phyloP scores from a whole-genome alignment of 2,797 vertebrate genomes.

The Tragelaphus oryx region DNA sequence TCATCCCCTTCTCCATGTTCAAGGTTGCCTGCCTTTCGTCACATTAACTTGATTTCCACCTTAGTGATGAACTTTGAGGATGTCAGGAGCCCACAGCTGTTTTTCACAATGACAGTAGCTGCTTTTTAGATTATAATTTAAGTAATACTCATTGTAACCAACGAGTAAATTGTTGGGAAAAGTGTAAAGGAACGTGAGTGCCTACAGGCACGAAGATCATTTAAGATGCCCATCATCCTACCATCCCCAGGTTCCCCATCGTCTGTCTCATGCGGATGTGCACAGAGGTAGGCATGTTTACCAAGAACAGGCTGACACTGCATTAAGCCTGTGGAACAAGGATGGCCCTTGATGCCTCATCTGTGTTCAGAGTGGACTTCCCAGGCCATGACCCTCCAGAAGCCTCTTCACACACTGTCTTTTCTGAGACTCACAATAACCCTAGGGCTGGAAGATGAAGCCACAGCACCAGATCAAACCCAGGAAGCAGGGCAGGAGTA shows the following conservation, averaged over 20 bases:
- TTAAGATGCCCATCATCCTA: not conserved
- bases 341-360: not conserved
- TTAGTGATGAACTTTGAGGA: not conserved
- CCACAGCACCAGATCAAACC: accelerated
- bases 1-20: not conserved
- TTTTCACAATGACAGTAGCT: not conserved
- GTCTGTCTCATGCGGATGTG: accelerated
- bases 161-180: accelerated
- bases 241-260: not conserved
- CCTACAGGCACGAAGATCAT: accelerated
- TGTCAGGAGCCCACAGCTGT: not conserved
- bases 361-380: not conserved
- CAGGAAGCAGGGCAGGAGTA: not conserved
- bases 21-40: not conserved
- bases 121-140: not conserved
- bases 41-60: not conserved
- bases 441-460: not conserved
- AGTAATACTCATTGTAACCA: accelerated
- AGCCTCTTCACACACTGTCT: not conserved
- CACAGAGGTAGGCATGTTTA: not conserved
- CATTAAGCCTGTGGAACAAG: accelerated
- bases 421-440: not conserved
- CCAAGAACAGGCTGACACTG: accelerated
- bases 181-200: accelerated
- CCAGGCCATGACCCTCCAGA: not conserved